phyloP scores from a whole-genome alignment of 92 coral and sea anemone genomes.

The Desmophyllum pertusum region DNA sequence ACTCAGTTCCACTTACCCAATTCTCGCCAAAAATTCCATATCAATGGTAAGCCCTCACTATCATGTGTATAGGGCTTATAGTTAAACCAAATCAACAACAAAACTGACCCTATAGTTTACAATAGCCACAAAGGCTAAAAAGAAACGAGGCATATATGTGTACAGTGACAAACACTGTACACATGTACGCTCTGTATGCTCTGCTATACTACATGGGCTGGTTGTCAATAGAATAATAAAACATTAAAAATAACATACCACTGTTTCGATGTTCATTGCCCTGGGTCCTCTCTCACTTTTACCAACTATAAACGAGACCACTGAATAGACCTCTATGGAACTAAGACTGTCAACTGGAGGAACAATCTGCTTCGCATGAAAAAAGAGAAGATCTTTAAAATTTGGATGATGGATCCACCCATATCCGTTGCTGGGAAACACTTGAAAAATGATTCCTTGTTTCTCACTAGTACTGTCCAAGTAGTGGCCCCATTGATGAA shows the following conservation, averaged over 20 bases:
- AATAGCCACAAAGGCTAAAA: too few relatives aligned
- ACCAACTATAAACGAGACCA: conserved; percentile 67
- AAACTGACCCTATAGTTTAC: too few relatives aligned
- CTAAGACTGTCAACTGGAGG: conserved; percentile 64
- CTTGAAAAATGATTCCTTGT: conserved; percentile 60
- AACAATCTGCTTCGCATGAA: conserved; percentile 66
- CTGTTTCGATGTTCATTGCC: conserved; percentile 56
- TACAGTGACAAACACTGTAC: too few relatives aligned
- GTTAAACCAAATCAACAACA: too few relatives aligned
- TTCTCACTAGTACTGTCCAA: conserved; percentile 39
- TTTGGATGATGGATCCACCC: conserved; percentile 63
- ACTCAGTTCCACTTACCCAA: too few relatives aligned
- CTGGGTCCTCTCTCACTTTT: conserved; percentile 46
- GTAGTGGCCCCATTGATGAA: conserved; percentile 46
- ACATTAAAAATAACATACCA: conserved; percentile 8
- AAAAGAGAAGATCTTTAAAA: conserved; percentile 46
- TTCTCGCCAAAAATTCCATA: too few relatives aligned
- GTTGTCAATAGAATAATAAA: neutral
- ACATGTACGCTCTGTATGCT: too few relatives aligned
- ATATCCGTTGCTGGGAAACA: conserved; percentile 37
- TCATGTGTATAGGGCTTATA: too few relatives aligned
- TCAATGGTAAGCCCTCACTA: too few relatives aligned
- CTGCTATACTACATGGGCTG: too few relatives aligned
- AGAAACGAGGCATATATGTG: too few relatives aligned
- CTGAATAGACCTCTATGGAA: conserved; percentile 32